Evolutionary conservation across 2,888 invertebrate genomes (phyloP).

Genomic region (Leptinotarsa rubiginosa): DNA sequence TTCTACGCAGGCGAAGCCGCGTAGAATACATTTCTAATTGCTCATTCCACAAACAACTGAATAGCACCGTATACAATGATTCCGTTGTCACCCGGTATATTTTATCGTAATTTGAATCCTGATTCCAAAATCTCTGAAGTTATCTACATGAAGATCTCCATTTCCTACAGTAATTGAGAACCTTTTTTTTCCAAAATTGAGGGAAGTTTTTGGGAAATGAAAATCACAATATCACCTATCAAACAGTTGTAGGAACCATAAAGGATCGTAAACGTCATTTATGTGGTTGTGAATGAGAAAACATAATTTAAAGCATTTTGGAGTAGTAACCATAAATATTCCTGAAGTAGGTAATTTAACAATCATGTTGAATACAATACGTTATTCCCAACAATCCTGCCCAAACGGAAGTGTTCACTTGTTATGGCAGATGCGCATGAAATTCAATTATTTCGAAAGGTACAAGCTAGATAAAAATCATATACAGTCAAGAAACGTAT

Average conservation of each 20-base stretch:
- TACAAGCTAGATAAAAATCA: conserved; percentile 1
- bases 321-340: not conserved
- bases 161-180: too few species aligned
- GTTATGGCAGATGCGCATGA: conserved; percentile 17
- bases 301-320: not conserved
- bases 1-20: too few species aligned
- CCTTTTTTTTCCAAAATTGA: too few species aligned
- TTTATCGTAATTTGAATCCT: too few species aligned
- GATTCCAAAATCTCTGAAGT: too few species aligned
- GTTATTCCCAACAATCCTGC: conserved; percentile 12
- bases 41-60: too few species aligned
- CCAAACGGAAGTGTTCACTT: conserved; percentile 27
- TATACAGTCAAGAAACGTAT: conserved; percentile 8
- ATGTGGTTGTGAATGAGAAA: not conserved
- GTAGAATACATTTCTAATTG: too few species aligned
- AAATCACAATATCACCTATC: not conserved
- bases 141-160: too few species aligned
- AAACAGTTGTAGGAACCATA: not conserved
- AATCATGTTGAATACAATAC: not conserved
- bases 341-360: not conserved
- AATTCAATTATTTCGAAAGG: conserved; percentile 24
- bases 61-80: too few species aligned
- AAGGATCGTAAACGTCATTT: not conserved
- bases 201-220: too few species aligned
- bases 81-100: too few species aligned